These are phyloP conservation scores for Pelecanus crispus DNA, from an alignment of 2,113 vertebrate genomes.

Conservation along the genomic window DNA sequence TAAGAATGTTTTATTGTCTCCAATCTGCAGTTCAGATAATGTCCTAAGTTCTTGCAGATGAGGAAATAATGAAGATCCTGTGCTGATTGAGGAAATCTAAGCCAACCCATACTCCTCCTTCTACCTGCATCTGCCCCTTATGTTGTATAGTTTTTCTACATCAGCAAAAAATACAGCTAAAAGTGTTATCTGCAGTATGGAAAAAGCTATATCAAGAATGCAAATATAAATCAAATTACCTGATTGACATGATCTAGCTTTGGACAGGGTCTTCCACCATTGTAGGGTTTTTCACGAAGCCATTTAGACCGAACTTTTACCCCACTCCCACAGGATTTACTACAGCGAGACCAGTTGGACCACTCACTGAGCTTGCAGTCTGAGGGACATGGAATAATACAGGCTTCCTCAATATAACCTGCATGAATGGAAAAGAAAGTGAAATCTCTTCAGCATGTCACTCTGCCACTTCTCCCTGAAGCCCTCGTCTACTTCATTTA, in stretches of 20 bases:
- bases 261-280: conserved; percentile 93
- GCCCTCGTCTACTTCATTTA: conserved; percentile 25
- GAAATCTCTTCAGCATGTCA: neutral
- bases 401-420: conserved; percentile 98
- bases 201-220: neutral
- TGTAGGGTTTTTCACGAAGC: conserved; percentile 95
- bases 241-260: conserved; percentile 97
- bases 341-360: conserved; percentile 98
- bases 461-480: neutral
- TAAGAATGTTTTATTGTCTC: neutral
- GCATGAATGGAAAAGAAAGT: neutral
- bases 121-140: neutral
- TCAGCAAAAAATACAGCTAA: neutral
- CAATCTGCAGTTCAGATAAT: neutral
- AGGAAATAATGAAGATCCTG: neutral
- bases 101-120: neutral
- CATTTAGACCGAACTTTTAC: conserved; percentile 98
- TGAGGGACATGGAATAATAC: conserved; percentile 93
- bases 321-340: conserved; percentile 96
- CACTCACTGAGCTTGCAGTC: conserved; percentile 98
- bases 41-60: neutral
- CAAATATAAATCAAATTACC: conserved; percentile 70
- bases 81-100: neutral
- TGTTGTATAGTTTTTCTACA: neutral
- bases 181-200: neutral